Evolutionary conservation across 2,113 vertebrate genomes (phyloP), one percentile per base, ranked within the genome.

Genomic region (Leptocoma aspasia): DNA sequence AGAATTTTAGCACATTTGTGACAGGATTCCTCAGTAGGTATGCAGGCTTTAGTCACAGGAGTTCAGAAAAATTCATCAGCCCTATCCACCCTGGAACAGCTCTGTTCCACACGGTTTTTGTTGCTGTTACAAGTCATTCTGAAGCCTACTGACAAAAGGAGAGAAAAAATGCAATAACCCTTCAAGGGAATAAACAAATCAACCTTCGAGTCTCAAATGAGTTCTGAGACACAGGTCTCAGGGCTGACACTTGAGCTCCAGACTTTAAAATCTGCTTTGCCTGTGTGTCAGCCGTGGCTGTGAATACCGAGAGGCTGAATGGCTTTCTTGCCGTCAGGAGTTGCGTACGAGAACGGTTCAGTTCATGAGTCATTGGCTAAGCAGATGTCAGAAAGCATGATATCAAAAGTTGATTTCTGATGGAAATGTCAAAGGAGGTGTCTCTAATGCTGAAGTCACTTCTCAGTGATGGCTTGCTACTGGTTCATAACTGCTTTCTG

Each of bases 131-230:
- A 63, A 92, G 88, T 47, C 35, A 21, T 83, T 68, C 75, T 83
- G 73, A 41, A 95, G 57, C 37, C 86, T 75, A 49, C 63, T 69
- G 82, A 86, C 50, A 90, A 90, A 91, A 76, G 22, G 33, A 84
- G 28, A 89, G 49, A 94, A 95, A 94, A 84, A 23, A 83, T 63
- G 59, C 35, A 73, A 70, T 69, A 93, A 65, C n/a, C 90, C 92
- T 93, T 83, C 82, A 73, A 94, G 88, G 85, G 68, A 92, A 94
- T 93, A 94, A 95, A 92, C 89, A 94, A 92, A 92, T 92, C 83
- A 86, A 65, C 41, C 61, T 89, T 73, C 2, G 7, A 78, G 69
- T 75, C 91, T 94, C 72, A 89, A 88, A 89, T 79, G 80, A 94
- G 76, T 56, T 60, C 72, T 75, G 80, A 96, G 72, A 90, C 61